A percentile compares a stretch with the other conserved stretches of the same genome.
These are phyloP conservation scores for Beris morrisii DNA, from an alignment of 2,888 invertebrate species.

Conservation along the genomic window DNA sequence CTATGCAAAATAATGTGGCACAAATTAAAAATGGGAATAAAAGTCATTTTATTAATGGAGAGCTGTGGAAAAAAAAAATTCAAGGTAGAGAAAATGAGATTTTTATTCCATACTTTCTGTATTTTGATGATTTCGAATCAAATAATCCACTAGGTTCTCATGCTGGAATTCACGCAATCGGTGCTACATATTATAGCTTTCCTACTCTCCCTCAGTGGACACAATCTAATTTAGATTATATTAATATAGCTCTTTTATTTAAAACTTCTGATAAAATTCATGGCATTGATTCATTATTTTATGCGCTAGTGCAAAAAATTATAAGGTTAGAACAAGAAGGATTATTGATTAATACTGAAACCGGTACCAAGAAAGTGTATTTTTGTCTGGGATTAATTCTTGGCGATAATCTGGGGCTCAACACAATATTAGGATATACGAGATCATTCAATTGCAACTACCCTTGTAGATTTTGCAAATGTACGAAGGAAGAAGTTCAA, in stretches of 20 bases:
- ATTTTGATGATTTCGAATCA: slow-evolving; percentile 28
- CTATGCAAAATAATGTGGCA: slow-evolving; percentile 7
- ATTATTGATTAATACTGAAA: slow-evolving; percentile 12
- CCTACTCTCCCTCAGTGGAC: slow-evolving; percentile 11
- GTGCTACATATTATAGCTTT: slow-evolving; percentile 17
- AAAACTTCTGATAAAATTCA: slow-evolving; percentile 5
- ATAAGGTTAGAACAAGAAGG: slow-evolving; percentile 9
- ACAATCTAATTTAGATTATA: neutral
- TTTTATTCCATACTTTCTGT: slow-evolving; percentile 26
- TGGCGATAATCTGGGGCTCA: slow-evolving; percentile 32
- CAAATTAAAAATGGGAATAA: neutral
- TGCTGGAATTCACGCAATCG: slow-evolving; percentile 2
- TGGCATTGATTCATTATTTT: neutral
- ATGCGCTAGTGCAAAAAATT: slow-evolving; percentile 12
- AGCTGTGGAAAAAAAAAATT: no score
- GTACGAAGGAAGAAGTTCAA: slow-evolving; percentile 10
- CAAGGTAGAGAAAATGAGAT: neutral
- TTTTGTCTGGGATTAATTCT: slow-evolving; percentile 21
- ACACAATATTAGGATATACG: slow-evolving; percentile 19
- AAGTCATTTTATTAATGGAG: neutral
- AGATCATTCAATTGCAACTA: slow-evolving; percentile 22
- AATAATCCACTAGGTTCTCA: slow-evolving; percentile 17
- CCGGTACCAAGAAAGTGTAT: neutral
- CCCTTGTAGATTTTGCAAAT: slow-evolving; percentile 21
- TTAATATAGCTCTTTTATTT: slow-evolving; percentile 3